Conservation (phyloP, 1,140 invertebrate genomes). For the Papilio glaucus region DNA sequence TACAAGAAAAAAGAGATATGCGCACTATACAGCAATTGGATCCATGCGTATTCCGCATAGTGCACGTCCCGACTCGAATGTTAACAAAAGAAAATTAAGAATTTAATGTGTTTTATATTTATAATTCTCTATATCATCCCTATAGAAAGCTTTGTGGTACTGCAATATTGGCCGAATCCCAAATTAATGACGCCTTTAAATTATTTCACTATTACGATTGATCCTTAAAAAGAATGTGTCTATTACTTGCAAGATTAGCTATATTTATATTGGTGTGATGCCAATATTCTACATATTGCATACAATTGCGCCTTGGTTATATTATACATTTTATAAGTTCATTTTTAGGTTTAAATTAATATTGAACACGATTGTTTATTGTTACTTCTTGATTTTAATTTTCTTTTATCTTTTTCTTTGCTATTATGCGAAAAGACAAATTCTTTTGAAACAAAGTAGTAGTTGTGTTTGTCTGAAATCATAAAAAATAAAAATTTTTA, state of each 20-base stretch:
- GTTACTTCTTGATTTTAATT: not conserved
- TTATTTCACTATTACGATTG: constrained; percentile 29
- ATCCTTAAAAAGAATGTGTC: constrained; percentile 1
- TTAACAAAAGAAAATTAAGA: too few relatives aligned
- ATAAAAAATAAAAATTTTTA: too few relatives aligned
- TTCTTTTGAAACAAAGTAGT: too few relatives aligned
- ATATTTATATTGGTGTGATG: constrained; percentile 42
- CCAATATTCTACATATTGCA: constrained; percentile 47
- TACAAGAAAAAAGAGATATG: too few relatives aligned
- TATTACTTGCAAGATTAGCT: constrained; percentile 34
- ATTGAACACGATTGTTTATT: too few relatives aligned
- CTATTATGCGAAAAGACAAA: too few relatives aligned
- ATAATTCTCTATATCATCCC: not conserved
- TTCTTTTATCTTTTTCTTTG: too few relatives aligned
- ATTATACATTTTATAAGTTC: not conserved
- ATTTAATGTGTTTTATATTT: too few relatives aligned
- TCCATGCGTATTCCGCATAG: too few relatives aligned
- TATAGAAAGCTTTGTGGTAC: not conserved
- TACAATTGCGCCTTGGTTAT: not conserved
- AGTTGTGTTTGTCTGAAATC: too few relatives aligned
- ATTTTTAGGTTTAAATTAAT: not conserved
- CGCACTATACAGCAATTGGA: too few relatives aligned
- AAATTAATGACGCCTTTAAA: constrained; percentile 25
- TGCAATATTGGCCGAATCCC: constrained; percentile 1
- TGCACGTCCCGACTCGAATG: too few relatives aligned